Percentiles rank a stretch among this genome's conserved stretches.
These are phyloP conservation scores for Linurgus olivaceus DNA, from an alignment of 2,797 vertebrate species.

Conservation along the genomic window DNA sequence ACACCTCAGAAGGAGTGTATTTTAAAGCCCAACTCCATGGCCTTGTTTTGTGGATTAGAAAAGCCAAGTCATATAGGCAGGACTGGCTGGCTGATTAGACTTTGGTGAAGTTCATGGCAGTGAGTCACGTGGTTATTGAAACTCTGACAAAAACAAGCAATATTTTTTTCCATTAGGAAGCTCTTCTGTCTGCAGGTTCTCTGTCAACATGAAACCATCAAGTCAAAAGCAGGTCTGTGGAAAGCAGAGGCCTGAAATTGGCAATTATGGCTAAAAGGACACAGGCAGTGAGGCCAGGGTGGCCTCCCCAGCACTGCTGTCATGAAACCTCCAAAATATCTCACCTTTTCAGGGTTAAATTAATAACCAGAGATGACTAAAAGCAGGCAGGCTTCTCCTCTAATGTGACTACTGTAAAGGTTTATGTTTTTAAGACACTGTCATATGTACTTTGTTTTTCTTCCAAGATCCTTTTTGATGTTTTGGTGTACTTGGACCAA, in stretches of 20 bases:
- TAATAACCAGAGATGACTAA: background rate
- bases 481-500: background rate
- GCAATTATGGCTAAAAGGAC: background rate
- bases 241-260: background rate
- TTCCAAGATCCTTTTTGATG: background rate
- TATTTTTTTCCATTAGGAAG: background rate
- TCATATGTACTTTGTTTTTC: background rate
- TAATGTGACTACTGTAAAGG: background rate
- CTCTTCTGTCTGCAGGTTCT: background rate
- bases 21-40: background rate
- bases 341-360: background rate
- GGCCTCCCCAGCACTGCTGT: background rate
- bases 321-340: background rate
- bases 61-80: background rate
- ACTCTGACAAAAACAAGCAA: background rate
- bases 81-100: background rate
- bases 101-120: background rate
- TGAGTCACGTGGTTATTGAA: background rate
- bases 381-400: background rate
- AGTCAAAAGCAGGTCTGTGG: background rate
- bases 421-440: background rate
- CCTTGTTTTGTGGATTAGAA: background rate
- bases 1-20: background rate
- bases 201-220: background rate
- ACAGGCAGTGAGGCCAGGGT: background rate